Conservation (phyloP, 2,888 invertebrate species). For the Diloba caeruleocephala region DNA sequence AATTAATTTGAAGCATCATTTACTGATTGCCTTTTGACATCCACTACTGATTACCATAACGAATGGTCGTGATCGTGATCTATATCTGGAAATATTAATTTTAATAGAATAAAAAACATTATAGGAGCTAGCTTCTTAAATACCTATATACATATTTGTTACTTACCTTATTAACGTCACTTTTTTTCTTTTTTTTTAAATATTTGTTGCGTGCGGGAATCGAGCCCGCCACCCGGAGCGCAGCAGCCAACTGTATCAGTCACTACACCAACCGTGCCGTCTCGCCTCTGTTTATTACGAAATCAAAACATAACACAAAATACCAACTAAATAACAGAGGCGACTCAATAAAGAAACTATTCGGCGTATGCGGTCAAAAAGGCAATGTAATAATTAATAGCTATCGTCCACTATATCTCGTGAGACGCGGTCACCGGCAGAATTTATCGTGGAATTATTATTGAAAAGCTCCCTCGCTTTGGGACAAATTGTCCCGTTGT, state of each 20-base stretch:
- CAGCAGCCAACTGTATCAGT: neutral
- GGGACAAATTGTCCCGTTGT: constrained; percentile 71
- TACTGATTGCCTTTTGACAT: too few relatives aligned
- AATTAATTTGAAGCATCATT: too few relatives aligned
- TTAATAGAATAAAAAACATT: too few relatives aligned
- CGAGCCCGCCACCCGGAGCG: too few relatives aligned
- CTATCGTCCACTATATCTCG: constrained; percentile 60
- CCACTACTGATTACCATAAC: too few relatives aligned
- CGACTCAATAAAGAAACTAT: constrained; percentile 77
- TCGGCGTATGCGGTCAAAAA: constrained; percentile 73
- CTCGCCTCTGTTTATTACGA: constrained; percentile 16
- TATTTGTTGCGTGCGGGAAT: too few relatives aligned
- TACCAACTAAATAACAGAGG: constrained; percentile 51
- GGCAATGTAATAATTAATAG: constrained; percentile 82
- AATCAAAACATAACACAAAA: constrained; percentile 44
- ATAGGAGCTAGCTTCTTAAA: too few relatives aligned
- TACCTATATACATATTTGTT: too few relatives aligned
- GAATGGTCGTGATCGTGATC: too few relatives aligned
- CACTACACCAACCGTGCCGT: neutral
- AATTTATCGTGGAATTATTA: constrained; percentile 83
- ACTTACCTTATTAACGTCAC: too few relatives aligned
- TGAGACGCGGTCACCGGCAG: constrained; percentile 67
- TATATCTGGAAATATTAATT: too few relatives aligned
- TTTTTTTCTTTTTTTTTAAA: too few relatives aligned
- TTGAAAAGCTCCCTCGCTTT: constrained; percentile 71